These are phyloP conservation scores for Aselliscus stoliczkanus DNA, from an alignment of 2,797 vertebrate species.

Conservation along the genomic window DNA sequence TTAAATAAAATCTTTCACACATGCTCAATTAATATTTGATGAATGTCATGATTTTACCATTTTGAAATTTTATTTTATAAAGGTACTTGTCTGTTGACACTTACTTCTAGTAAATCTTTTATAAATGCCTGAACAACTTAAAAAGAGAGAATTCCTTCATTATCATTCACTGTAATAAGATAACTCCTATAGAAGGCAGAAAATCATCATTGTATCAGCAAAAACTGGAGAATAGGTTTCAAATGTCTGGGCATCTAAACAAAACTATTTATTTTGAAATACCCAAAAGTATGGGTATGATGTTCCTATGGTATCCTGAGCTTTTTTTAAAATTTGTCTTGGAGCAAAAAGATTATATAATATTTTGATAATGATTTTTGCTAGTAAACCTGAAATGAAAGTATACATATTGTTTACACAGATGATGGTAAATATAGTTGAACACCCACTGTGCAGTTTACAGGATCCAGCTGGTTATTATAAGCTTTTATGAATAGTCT, in stretches of 20 bases:
- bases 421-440: constrained; percentile 49
- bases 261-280: not conserved
- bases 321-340: not conserved
- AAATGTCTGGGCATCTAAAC: not conserved
- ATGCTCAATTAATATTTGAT: not conserved
- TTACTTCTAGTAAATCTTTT: not conserved
- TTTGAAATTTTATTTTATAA: constrained; percentile 6
- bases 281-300: not conserved
- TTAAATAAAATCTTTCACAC: not conserved
- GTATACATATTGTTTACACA: constrained; percentile 40
- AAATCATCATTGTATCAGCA: not conserved
- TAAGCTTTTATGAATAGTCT: constrained; percentile 64
- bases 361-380: constrained; percentile 24
- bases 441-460: constrained; percentile 45
- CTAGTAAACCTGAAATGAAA: constrained; percentile 54
- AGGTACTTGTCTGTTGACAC: not conserved
- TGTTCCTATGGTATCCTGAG: not conserved
- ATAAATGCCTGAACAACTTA: not conserved
- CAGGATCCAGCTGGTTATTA: constrained; percentile 60
- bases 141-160: not conserved
- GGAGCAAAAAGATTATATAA: not conserved
- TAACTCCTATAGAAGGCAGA: not conserved
- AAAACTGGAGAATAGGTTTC: not conserved
- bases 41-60: not conserved
- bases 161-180: not conserved